Percentiles rank a stretch among this genome's conserved stretches.
These are phyloP conservation scores for Oligia latruncula DNA, from an alignment of 2,888 invertebrate species.

Conservation along the genomic window DNA sequence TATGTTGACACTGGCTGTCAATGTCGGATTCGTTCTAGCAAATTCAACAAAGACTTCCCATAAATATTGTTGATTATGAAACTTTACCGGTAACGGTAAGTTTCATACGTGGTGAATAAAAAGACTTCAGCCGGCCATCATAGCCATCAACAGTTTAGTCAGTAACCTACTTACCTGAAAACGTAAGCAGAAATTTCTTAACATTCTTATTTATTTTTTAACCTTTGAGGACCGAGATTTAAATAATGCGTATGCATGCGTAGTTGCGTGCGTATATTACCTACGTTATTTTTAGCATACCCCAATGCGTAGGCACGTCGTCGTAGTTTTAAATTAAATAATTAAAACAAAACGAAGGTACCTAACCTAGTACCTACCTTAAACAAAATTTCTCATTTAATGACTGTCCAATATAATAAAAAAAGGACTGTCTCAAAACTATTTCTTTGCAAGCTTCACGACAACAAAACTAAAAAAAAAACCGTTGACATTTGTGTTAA, in stretches of 20 bases:
- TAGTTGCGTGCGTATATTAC: background rate
- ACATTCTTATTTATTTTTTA: background rate
- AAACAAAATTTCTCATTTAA: background rate
- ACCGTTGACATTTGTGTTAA: background rate
- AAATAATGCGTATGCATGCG: constrained; percentile 2
- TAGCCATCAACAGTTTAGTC: background rate
- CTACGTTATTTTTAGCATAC: constrained; percentile 1
- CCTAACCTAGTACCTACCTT: no score
- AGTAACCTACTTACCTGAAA: background rate
- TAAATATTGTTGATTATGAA: no score
- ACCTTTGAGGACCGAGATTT: background rate
- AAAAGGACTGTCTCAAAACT: background rate
- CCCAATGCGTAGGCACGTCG: background rate
- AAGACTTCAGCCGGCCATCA: background rate
- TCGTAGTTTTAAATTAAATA: constrained; percentile 1
- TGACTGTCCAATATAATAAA: no score
- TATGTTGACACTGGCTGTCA: background rate
- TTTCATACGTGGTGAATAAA: background rate
- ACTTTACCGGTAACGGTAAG: background rate
- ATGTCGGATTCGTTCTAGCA: background rate
- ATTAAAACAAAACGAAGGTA: background rate
- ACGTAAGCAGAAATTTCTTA: background rate
- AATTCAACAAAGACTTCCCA: no score
- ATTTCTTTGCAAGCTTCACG: background rate
- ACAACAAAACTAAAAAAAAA: background rate